Evolutionary conservation across 2,888 invertebrate genomes (phyloP).

Genomic region (Megastigmus dorsalis): DNA sequence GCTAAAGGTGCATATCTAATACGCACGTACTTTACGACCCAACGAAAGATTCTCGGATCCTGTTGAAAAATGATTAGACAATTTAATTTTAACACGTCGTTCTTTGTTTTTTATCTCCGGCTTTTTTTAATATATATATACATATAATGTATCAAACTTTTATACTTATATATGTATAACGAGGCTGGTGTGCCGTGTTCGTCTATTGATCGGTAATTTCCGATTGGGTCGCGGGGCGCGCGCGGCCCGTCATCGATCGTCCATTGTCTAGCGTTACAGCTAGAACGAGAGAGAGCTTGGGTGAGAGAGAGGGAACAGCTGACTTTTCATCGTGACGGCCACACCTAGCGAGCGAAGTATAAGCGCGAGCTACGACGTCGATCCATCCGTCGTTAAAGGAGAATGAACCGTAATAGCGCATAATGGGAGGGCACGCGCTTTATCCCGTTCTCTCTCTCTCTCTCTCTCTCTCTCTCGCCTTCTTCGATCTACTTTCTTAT

Average conservation of each 20-base stretch:
- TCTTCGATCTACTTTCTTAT: constrained; percentile 24
- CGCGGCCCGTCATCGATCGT: constrained; percentile 66
- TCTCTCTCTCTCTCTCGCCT: constrained; percentile 37
- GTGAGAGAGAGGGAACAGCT: constrained; percentile 46
- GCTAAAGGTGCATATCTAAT: too few relatives aligned
- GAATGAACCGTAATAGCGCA: constrained; percentile 68
- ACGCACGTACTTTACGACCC: too few relatives aligned
- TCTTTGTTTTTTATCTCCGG: constrained; percentile 61
- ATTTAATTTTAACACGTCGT: constrained; percentile 62
- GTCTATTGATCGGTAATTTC: constrained; percentile 70
- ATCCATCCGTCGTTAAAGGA: constrained; percentile 64
- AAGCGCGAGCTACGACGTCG: constrained; percentile 54
- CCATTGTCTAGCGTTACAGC: constrained; percentile 61
- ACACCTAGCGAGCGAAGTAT: constrained; percentile 65
- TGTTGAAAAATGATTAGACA: constrained; percentile 62
- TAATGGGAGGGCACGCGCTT: constrained; percentile 61
- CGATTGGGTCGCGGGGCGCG: constrained; percentile 67
- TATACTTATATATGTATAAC: constrained; percentile 8
- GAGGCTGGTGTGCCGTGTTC: background rate
- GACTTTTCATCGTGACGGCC: constrained; percentile 70
- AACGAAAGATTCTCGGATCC: constrained; percentile 43
- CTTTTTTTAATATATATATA: constrained; percentile 25
- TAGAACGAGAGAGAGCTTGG: constrained; percentile 25
- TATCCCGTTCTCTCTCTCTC: constrained; percentile 43
- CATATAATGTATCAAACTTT: too few relatives aligned